Percentiles rank a stretch among this genome's conserved stretches.
Evolutionary conservation across 2,797 vertebrate genomes (phyloP).

Genomic region (Telmatherina bonti): DNA sequence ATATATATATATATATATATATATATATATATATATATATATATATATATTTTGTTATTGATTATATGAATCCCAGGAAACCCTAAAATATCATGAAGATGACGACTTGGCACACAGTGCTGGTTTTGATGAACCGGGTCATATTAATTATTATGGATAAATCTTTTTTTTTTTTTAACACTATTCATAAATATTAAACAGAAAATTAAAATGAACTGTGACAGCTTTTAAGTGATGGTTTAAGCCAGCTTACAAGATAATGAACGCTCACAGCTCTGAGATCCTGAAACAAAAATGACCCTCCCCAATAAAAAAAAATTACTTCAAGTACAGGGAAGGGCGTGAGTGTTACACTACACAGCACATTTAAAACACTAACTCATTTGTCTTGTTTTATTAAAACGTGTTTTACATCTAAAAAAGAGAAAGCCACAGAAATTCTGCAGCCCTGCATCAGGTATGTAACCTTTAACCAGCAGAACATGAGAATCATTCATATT

Average conservation of each 20-base stretch:
- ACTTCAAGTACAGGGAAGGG: neutral
- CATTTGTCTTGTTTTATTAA: neutral
- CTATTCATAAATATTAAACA: constrained; percentile 64
- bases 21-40: too few species aligned
- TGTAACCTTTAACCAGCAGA: constrained; percentile 39
- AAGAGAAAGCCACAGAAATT: neutral
- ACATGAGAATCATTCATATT: constrained; percentile 16
- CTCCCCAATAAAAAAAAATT: too few species aligned
- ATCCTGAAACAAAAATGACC: constrained; percentile 30
- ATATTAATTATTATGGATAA: constrained; percentile 46
- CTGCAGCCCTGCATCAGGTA: constrained; percentile 6
- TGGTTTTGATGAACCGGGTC: constrained; percentile 26
- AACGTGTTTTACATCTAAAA: neutral
- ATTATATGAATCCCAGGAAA: constrained; percentile 13
- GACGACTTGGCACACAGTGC: constrained; percentile 54
- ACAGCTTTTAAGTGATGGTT: constrained; percentile 27
- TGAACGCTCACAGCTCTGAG: constrained; percentile 22
- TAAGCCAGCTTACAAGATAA: constrained; percentile 30
- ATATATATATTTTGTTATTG: too few species aligned
- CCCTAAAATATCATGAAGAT: constrained; percentile 37
- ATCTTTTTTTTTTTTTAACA: constrained; percentile 42
- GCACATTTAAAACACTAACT: constrained; percentile 13
- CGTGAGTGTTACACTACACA: constrained; percentile 21
- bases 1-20: too few species aligned
- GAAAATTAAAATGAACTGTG: constrained; percentile 56